Conservation (phyloP, 2,888 invertebrate species). For the Pteria penguin region DNA sequence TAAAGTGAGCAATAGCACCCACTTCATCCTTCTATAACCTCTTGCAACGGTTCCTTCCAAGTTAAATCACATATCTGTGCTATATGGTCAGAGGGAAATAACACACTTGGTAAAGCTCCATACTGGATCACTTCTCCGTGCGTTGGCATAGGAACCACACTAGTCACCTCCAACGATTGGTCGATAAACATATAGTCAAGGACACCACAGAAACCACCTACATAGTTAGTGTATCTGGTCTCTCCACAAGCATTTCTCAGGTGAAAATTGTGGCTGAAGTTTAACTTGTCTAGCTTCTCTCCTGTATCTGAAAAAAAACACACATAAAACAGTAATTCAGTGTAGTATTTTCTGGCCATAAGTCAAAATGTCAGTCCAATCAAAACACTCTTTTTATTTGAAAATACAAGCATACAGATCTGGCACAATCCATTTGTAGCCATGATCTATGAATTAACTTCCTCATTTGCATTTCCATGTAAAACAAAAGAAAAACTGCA, state of each 20-base stretch:
- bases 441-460: too few species aligned
- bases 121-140: slow-evolving; percentile 87
- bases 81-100: slow-evolving; percentile 96
- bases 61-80: slow-evolving; percentile 84
- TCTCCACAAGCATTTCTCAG: slow-evolving; percentile 91
- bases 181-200: slow-evolving; percentile 96
- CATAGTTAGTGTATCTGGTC: slow-evolving; percentile 91
- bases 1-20: too few species aligned
- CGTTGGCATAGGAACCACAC: slow-evolving; percentile 90
- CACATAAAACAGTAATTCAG: too few species aligned
- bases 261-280: slow-evolving; percentile 83
- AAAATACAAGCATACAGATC: too few species aligned
- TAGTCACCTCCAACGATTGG: slow-evolving; percentile 74
- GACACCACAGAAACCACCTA: slow-evolving; percentile 89
- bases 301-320: slow-evolving; percentile 20
- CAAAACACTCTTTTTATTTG: too few species aligned
- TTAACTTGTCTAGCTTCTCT: slow-evolving; percentile 42
- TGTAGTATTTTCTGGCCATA: too few species aligned
- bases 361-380: too few species aligned
- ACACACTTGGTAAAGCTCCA: slow-evolving; percentile 91
- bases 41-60: slow-evolving; percentile 55
- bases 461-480: too few species aligned
- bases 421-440: too few species aligned
- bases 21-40: too few species aligned
- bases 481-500: too few species aligned